Conservation (phyloP, 1,140 invertebrate species). For the Sipha flava region DNA sequence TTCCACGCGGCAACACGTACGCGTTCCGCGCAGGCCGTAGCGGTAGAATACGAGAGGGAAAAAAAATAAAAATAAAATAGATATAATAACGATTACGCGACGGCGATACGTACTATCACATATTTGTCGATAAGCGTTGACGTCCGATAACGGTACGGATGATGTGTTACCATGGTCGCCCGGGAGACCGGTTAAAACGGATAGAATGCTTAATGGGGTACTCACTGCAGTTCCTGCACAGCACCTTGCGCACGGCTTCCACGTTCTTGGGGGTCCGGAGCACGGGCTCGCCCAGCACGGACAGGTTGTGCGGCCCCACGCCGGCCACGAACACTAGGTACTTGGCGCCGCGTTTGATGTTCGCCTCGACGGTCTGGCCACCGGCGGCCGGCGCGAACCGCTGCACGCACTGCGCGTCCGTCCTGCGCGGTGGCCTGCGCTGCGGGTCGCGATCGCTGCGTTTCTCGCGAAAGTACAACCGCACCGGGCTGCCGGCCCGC, state of each 20-base stretch:
- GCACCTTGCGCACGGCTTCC: constrained; percentile 39
- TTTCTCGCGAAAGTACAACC: constrained; percentile 49
- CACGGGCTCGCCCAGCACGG: constrained; percentile 54
- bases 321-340: constrained; percentile 59
- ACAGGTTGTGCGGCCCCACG: constrained; percentile 56
- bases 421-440: constrained; percentile 40
- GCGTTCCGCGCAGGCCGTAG: neutral
- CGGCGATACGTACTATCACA: too few relatives aligned
- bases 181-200: too few relatives aligned
- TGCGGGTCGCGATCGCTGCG: constrained; percentile 36
- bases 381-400: constrained; percentile 26
- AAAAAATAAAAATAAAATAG: neutral
- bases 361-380: constrained; percentile 44
- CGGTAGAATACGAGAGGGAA: neutral
- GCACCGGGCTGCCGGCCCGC: constrained; percentile 47
- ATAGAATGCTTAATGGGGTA: constrained; percentile 32
- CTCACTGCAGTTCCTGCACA: constrained; percentile 43
- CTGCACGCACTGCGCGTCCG: constrained; percentile 44
- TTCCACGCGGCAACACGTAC: neutral
- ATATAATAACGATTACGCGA: neutral
- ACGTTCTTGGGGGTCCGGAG: constrained; percentile 40
- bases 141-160: too few relatives aligned
- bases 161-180: too few relatives aligned
- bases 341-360: constrained; percentile 54
- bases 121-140: too few relatives aligned